Base-by-base conservation (phyloP, 2,888 invertebrate species). In the Drosophila formosana region DNA sequence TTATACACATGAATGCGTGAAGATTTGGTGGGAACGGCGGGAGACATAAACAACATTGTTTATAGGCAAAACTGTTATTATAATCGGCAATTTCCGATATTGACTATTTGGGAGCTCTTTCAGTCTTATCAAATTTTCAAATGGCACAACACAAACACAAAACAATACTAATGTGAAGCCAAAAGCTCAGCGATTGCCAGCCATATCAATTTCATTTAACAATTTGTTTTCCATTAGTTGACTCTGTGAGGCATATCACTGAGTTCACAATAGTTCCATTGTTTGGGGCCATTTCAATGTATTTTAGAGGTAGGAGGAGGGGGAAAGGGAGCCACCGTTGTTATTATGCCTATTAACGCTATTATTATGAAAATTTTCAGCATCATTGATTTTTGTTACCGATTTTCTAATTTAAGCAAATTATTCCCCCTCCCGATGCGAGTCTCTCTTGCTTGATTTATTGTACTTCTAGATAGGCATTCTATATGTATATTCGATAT, bases 281-380 rank as follows among this genome's bases (percentile, higher is more conserved):
- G 82, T 82, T 65, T 70, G 65, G 65, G 11, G 49, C 39, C 52
- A 62, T 61, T 62, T 56, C 60, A 34, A 50, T 49, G 56, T 61
- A 45, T 61, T 37, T n/a, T 4, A 4, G n/a, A 2, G n/a, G 11
- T 4, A 9, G 11, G 9, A 11, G 34, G 11, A 4, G 34, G 37
- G 5, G n/a, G n/a, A 37, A n/a, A 25, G 58, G 18, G 50, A 58
- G 68, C 72, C 71, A 67, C 67, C 67, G 70, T 78, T 80, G 80
- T 89, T 89, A 88, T 84, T 66, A 87, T 81, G 82, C 51, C 88
- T 72, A 82, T 84, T 85, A 87, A 75, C 82, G 82, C 89, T 79
- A 82, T 88, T 85, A 85, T 89, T 80, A 86, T 86, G 89, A 86
- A 86, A 89, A 89, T 86, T 86, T 89, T 86, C 75, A 86, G 89